These are phyloP conservation scores for Chunga burmeisteri DNA, from an alignment of 2,113 vertebrate species.

Conservation along the genomic window DNA sequence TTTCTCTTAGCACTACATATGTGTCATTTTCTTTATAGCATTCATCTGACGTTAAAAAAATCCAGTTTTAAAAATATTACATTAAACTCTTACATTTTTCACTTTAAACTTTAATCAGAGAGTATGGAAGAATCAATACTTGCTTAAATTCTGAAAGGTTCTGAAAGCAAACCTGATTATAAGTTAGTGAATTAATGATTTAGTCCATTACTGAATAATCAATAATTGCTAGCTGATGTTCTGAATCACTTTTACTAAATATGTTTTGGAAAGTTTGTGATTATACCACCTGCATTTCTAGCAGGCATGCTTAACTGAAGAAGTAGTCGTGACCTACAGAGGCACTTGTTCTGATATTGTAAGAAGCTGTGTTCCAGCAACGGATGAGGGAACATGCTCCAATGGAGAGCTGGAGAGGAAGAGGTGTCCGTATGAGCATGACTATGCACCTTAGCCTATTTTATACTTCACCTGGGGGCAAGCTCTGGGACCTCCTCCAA, in stretches of 20 bases:
- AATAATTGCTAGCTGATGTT: background rate
- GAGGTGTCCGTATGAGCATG: background rate
- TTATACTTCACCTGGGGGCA: background rate
- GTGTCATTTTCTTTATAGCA: background rate
- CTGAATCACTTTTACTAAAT: background rate
- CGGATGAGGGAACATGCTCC: background rate
- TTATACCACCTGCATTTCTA: background rate
- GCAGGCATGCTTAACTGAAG: background rate
- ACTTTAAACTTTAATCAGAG: slow-evolving; percentile 4
- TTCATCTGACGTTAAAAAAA: background rate
- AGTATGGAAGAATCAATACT: background rate
- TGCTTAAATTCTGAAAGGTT: background rate
- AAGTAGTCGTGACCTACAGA: background rate
- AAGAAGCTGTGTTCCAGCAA: background rate
- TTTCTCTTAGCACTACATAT: background rate
- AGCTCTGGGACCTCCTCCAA: background rate
- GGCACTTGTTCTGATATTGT: background rate
- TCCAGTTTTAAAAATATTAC: background rate
- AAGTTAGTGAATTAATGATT: slow-evolving; percentile 12
- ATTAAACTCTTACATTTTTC: background rate
- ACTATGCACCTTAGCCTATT: background rate
- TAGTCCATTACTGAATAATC: background rate
- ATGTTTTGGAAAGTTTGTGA: background rate
- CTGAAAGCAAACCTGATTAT: background rate
- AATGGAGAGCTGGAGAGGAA: background rate